Evolutionary conservation across 2,797 vertebrate species (phyloP).

Genomic region (Phyllotis vaccarum): DNA sequence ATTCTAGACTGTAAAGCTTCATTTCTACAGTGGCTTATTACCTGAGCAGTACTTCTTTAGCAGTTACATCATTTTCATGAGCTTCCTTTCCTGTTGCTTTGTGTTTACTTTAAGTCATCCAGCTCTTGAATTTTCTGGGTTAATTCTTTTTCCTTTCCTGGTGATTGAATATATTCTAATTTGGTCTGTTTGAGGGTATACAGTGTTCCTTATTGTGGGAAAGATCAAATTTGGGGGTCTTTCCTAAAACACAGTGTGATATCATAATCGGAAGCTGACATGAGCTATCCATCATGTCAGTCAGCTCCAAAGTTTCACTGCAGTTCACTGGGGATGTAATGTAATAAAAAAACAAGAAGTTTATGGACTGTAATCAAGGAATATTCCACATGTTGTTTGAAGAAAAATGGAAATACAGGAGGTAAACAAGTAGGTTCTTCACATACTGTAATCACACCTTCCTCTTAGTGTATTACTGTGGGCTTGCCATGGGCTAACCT

Average conservation of each 20-base stretch:
- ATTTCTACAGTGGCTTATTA: background rate
- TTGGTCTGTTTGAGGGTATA: conserved; percentile 37
- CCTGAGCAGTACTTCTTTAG: background rate
- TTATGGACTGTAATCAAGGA: conserved; percentile 84
- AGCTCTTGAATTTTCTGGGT: conserved; percentile 54
- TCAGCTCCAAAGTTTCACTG: conserved; percentile 77
- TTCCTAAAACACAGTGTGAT: conserved; percentile 50
- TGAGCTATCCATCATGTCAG: conserved; percentile 80
- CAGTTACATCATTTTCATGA: background rate
- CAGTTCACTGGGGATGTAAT: conserved; percentile 71
- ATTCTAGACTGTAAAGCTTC: background rate
- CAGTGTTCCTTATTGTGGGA: conserved; percentile 50
- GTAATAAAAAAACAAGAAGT: conserved; percentile 77
- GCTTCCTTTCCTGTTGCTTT: conserved; percentile 33
- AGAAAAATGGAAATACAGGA: conserved; percentile 73
- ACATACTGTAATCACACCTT: conserved; percentile 80
- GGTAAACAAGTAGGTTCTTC: conserved; percentile 80
- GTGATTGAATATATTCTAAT: conserved; percentile 30
- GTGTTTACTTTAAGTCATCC: conserved; percentile 37
- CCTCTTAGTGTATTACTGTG: conserved; percentile 74
- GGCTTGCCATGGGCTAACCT: conserved; percentile 74
- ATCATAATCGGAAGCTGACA: conserved; percentile 22
- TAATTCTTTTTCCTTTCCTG: conserved; percentile 49
- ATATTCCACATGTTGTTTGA: conserved; percentile 80
- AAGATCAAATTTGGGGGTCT: conserved; percentile 66